Conservation (phyloP, 2,888 invertebrate species). For the Merodon equestris region DNA sequence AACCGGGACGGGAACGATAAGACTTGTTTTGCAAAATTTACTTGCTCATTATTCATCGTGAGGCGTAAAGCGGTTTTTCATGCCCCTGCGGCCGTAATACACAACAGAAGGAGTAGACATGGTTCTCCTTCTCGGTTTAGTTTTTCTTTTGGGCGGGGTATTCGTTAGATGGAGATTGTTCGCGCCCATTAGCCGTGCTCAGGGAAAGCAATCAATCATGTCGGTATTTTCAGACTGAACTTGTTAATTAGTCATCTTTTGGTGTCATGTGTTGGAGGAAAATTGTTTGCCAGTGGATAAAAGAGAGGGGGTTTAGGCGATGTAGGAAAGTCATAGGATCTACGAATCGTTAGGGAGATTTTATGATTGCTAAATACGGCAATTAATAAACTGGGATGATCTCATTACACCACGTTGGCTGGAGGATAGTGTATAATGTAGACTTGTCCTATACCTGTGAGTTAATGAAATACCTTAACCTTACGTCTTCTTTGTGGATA, state of each 20-base stretch:
- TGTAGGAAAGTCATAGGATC: no score
- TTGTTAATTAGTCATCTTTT: constrained; percentile 54
- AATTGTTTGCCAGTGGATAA: no score
- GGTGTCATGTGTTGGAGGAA: constrained; percentile 3
- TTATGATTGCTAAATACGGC: no score
- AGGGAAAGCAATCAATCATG: constrained; percentile 55
- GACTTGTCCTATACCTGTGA: no score
- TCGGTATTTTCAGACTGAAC: constrained; percentile 38
- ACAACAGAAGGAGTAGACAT: constrained; percentile 15
- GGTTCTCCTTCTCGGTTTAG: background rate
- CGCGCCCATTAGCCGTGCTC: constrained; percentile 26
- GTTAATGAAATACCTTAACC: no score
- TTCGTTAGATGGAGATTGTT: background rate
- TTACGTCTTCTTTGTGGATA: no score
- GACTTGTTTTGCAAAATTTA: constrained; percentile 33
- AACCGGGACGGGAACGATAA: constrained; percentile 15
- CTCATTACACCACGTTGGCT: no score
- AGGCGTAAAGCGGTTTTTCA: constrained; percentile 42
- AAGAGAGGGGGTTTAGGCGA: no score
- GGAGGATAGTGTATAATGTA: no score
- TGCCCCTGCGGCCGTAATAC: constrained; percentile 12
- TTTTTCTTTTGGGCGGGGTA: background rate
- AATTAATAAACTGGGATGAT: no score
- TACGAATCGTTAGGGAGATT: no score
- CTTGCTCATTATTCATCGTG: constrained; percentile 53